Percentiles rank a stretch among this genome's conserved stretches.
These are phyloP conservation scores for Caenorhabditis sp. DNA, from an alignment of 2,888 invertebrate genomes.

Conservation along the genomic window DNA sequence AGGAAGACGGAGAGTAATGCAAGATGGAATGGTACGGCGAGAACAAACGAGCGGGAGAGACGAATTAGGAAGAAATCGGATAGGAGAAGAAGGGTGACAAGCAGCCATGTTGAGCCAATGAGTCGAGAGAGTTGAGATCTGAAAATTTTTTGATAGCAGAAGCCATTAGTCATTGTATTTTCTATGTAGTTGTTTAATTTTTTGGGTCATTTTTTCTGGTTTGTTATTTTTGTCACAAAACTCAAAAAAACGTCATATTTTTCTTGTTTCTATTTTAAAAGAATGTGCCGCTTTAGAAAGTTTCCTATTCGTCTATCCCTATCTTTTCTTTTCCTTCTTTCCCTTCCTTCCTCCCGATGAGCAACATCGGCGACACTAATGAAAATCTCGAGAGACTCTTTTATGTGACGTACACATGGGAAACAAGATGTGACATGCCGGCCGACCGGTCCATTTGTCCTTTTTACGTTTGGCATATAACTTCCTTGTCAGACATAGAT, in stretches of 20 bases:
- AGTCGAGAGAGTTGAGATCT: conserved; percentile 70
- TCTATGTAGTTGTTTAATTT: no score
- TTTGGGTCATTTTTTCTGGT: no score
- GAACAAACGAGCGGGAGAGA: conserved; percentile 56
- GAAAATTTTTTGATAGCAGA: conserved; percentile 18
- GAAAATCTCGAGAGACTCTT: conserved; percentile 67
- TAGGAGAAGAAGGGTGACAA: conserved; percentile 63
- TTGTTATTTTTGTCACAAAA: no score
- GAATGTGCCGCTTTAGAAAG: conserved; percentile 8
- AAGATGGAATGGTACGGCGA: conserved; percentile 76
- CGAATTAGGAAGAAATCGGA: conserved; percentile 69
- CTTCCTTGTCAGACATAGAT: conserved; percentile 9
- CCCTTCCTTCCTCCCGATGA: conserved; percentile 4
- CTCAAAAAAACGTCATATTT: not conserved
- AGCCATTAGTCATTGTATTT: no score
- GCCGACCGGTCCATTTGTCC: conserved; percentile 23
- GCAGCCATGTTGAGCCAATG: conserved; percentile 69
- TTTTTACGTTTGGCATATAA: conserved; percentile 9
- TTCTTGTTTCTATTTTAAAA: not conserved
- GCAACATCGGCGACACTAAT: conserved; percentile 49
- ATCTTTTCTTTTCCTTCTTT: conserved; percentile 8
- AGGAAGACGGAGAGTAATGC: conserved; percentile 77
- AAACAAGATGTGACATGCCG: conserved; percentile 59
- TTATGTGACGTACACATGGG: conserved; percentile 49
- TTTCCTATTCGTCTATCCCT: not conserved